These are phyloP conservation scores for Eumaeus atala DNA, from an alignment of 1,140 invertebrate genomes.

Conservation along the genomic window DNA sequence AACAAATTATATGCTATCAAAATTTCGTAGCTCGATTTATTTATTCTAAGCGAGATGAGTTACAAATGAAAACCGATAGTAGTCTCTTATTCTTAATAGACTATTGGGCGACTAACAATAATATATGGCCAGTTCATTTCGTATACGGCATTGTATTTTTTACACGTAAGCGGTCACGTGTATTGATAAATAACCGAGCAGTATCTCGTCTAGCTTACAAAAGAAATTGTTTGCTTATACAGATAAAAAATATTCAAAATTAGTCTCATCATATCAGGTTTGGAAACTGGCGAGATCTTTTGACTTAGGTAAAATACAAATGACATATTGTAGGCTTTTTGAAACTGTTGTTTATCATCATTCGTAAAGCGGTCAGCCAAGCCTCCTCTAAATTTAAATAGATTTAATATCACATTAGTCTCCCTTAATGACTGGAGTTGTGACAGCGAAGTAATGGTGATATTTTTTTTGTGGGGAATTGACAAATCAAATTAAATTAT, in stretches of 20 bases:
- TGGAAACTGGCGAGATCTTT: conserved; percentile 1
- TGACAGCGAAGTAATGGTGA: too few relatives aligned
- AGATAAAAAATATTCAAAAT: conserved; percentile 17
- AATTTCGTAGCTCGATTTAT: background rate
- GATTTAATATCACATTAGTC: too few relatives aligned
- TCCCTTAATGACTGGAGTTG: too few relatives aligned
- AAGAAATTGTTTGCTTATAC: conserved; percentile 22
- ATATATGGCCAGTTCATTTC: conserved; percentile 40
- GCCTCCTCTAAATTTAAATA: too few relatives aligned
- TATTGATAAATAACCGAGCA: conserved; percentile 37
- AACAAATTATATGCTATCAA: too few relatives aligned
- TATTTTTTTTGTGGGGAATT: too few relatives aligned
- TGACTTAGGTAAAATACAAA: background rate
- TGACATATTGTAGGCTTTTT: too few relatives aligned
- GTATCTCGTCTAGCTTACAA: conserved; percentile 35
- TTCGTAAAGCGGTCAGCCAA: too few relatives aligned
- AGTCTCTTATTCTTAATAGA: conserved; percentile 26
- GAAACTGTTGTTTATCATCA: too few relatives aligned
- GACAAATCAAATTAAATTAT: too few relatives aligned
- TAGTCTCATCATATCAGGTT: conserved; percentile 5
- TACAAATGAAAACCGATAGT: conserved; percentile 28
- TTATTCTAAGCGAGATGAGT: background rate
- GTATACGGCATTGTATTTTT: conserved; percentile 40
- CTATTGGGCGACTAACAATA: conserved; percentile 38
- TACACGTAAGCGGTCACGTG: conserved; percentile 31